A percentile compares a stretch with the other conserved stretches of the same genome.
Evolutionary conservation across 1,140 invertebrate genomes (phyloP).

Genomic region (Drosophila neocordata): DNA sequence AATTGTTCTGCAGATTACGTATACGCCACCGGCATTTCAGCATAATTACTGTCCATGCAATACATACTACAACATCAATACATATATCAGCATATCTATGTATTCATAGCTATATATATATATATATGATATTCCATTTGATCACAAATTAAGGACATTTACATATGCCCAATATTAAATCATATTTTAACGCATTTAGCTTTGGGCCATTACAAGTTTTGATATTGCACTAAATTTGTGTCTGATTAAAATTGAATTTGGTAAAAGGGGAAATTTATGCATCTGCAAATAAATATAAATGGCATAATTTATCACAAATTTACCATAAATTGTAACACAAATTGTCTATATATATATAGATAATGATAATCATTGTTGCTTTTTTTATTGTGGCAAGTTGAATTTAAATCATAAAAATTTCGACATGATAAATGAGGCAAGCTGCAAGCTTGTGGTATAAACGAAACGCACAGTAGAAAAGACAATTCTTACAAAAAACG

Average conservation of each 20-base stretch:
- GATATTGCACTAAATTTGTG: constrained; percentile 1
- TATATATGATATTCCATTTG: constrained; percentile 28
- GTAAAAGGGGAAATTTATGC: not conserved
- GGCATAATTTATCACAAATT: constrained; percentile 66
- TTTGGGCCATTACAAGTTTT: not conserved
- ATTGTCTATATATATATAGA: not conserved
- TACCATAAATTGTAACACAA: constrained; percentile 40
- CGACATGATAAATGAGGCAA: constrained; percentile 69
- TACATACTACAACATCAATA: not conserved
- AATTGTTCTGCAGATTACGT: constrained; percentile 38
- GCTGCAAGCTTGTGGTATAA: not conserved
- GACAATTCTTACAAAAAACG: constrained; percentile 11
- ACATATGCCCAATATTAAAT: constrained; percentile 13
- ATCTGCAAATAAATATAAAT: constrained; percentile 43
- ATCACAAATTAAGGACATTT: constrained; percentile 3
- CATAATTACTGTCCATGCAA: constrained; percentile 33
- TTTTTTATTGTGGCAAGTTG: constrained; percentile 25
- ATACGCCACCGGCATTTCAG: constrained; percentile 45
- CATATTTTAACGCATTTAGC: constrained; percentile 1
- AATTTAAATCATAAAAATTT: constrained; percentile 57
- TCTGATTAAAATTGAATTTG: constrained; percentile 6
- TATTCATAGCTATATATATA: constrained; percentile 21
- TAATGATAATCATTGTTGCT: constrained; percentile 3
- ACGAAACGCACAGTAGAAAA: no score
- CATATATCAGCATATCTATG: no score